These are phyloP conservation scores for Felis catus DNA, from an alignment of 2,113 vertebrate species.

Conservation along the genomic window F.catus_Fca126_mat1.0 CM031416.1:55349001-55349500, in stretches of 20 bases:
- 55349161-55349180: neutral
- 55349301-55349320: neutral
- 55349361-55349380: neutral
- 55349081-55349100: neutral
- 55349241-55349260: neutral
- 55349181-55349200: neutral
- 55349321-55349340: neutral
- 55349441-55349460: neutral
- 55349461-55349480: neutral
- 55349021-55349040: neutral
- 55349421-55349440: neutral
- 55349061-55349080: neutral
- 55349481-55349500: neutral
- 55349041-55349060: neutral
- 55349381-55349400: neutral
- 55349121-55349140: neutral
- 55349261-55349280: neutral
- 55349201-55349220: neutral
- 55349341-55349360: neutral
- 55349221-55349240: neutral
- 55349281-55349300: neutral
- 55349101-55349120: neutral
- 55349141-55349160: neutral
- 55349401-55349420: neutral
- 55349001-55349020: neutral